Base-by-base conservation (phyloP, 2,113 vertebrate genomes). In the Empidonax alnorum region DNA sequence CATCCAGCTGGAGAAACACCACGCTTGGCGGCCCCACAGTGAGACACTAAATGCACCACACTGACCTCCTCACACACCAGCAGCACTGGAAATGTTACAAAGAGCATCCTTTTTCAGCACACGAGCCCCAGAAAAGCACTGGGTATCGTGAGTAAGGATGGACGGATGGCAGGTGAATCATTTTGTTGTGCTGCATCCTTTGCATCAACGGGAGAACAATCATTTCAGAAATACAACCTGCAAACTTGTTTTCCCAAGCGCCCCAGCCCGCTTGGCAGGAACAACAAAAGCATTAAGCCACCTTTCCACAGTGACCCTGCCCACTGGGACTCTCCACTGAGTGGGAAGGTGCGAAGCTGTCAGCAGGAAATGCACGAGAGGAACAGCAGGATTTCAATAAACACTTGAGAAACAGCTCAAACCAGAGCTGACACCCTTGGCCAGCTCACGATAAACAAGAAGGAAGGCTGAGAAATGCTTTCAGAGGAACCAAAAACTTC, bases 91-190 rank as follows among this genome's bases (percentile, higher is more conserved):
- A 49, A 39, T 2, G 17, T 0, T 7, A 5, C 7, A 4, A 16
- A 27, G 7, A 11, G 28, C 2, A 12, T 11, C 5, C 3, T 28
- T 89, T 69, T 55, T 8, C 66, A 39, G 5, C 0, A 11, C 9
- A 1, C 21, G 19, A 31, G 17, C 6, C 58, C 30, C 4, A 6
- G 33, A 33, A 42, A 24, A 5, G n/a, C n/a, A 35, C 6, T 35
- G 22, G n/a, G n/a, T n/a, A 58, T 23, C 3, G 33, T 33, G 55
- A 56, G 55, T 24, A 59, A 59, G n/a, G 10, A 15, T 0, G 20
- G 56, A 11, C 2, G 8, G 23, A 7, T 1, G 3, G 0, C 0
- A 1, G 41, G 0, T 0, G 2, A 46, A 11, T 6, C 2, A 1
- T 41, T 41, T 8, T 2, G 8, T 3, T 1, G 1, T 1, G 42